Evolutionary conservation across 2,113 vertebrate species (phyloP).

Genomic region (Zapus hudsonius): DNA sequence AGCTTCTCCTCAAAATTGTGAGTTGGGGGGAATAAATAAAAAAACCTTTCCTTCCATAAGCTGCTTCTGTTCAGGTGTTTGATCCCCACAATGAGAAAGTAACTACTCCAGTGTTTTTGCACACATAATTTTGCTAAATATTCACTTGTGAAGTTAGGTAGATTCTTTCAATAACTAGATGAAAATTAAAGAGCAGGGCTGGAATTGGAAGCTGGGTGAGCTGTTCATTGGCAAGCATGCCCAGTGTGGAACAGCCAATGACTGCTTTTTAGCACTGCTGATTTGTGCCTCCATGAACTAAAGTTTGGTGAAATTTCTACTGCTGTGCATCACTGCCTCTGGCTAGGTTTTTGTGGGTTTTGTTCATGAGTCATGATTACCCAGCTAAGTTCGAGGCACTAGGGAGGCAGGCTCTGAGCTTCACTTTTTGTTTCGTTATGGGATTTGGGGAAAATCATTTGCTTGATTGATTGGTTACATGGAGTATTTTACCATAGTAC

Average conservation of each 20-base stretch:
- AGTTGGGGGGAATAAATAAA: too few species aligned
- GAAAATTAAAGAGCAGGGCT: background rate
- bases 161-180: background rate
- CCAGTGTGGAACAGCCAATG: too few species aligned
- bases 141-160: background rate
- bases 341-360: background rate
- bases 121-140: background rate
- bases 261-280: background rate
- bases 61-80: too few species aligned
- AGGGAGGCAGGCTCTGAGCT: background rate
- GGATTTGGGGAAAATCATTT: background rate
- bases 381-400: background rate
- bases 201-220: background rate
- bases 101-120: background rate
- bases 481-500: background rate
- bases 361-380: background rate
- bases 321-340: background rate
- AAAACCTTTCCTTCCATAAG: too few species aligned
- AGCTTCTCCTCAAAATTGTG: too few species aligned
- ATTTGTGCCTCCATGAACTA: background rate
- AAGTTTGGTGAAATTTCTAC: background rate
- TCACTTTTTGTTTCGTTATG: background rate
- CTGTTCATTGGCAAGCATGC: background rate
- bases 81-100: too few species aligned
- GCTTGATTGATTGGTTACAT: background rate